A percentile compares a stretch with the other conserved stretches of the same genome.
Conservation (phyloP, 2,113 vertebrate species). For the Gavialis gangeticus region DNA sequence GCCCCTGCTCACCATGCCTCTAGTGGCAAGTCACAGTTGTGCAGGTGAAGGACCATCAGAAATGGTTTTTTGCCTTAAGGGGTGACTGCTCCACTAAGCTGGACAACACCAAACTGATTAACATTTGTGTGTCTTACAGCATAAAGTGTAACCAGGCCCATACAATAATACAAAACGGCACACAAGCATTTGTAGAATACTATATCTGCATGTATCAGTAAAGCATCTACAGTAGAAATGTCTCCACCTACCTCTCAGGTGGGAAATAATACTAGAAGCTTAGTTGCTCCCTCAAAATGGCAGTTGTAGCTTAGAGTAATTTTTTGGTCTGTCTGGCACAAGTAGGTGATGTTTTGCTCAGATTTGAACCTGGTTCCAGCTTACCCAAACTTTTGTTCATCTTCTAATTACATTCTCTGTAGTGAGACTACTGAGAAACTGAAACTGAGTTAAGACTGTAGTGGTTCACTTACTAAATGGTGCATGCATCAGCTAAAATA, state of each 20-base stretch:
- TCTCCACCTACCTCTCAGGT: background rate
- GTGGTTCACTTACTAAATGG: background rate
- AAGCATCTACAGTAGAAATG: background rate
- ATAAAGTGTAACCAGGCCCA: too few relatives aligned
- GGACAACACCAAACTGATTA: too few relatives aligned
- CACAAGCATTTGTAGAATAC: background rate
- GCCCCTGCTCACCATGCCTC: too few relatives aligned
- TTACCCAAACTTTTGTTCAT: background rate
- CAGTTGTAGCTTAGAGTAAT: background rate
- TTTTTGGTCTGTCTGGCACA: background rate
- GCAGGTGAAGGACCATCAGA: too few relatives aligned
- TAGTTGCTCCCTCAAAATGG: background rate
- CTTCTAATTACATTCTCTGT: constrained; percentile 1
- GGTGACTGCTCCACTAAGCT: too few relatives aligned
- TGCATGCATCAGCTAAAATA: background rate
- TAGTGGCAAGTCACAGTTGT: too few relatives aligned
- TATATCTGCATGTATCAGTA: fast-evolving
- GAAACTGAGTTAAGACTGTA: background rate
- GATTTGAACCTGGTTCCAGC: background rate
- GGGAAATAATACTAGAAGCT: background rate
- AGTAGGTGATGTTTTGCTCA: background rate
- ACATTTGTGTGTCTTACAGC: too few relatives aligned
- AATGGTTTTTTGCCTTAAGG: too few relatives aligned
- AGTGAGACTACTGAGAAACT: background rate
- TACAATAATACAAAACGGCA: too few relatives aligned